Evolutionary conservation across 2,797 vertebrate species (phyloP), one percentile per base, ranked within the genome.

Genomic region (Staurois parvus): DNA sequence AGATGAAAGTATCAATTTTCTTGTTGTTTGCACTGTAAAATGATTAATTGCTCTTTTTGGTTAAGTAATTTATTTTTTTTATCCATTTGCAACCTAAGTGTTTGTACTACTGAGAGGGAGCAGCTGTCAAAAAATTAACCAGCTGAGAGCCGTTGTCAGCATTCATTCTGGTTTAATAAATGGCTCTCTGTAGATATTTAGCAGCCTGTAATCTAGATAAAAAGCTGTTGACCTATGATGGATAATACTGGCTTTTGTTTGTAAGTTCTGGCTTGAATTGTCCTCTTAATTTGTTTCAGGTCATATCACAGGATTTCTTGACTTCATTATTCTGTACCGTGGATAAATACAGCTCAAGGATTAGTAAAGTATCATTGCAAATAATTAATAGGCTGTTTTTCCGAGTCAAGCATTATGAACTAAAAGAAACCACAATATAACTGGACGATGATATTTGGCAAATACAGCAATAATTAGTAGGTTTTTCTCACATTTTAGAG

Each of bases 61-160:
- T 87, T 91, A 92, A 90, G 89, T 92, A 91, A 93, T 92, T 93
- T 93, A 91, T 91, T 93, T 90, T 37, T 90, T 93, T 89, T 59
- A 34, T 56, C 87, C 91, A 91, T 92, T 93, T 94, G 91, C 93
- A 88, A 77, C 73, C 5, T 88, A 91, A 92, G 88, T 91, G 81
- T 94, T 93, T 93, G 92, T 93, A 92, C 89, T 93, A 92, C 90
- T 93, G 93, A 93, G 91, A 93, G 89, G 93, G 88, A 93, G 81
- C 84, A 94, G 91, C 92, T 94, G 93, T 94, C 93, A 92, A 92
- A 94, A 93, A 91, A 93, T 91, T 94, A 94, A 94, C 90, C 92
- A 95, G 89, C 92, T 95, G 92, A 94, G 91, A 93, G 92, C 90
- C 91, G 92, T 92, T 94, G 94, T 95, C 92, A 93, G 91, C 93